Evolutionary conservation across 2,113 vertebrate genomes (phyloP).

Genomic region (Heterotilapia buettikoferi): DNA sequence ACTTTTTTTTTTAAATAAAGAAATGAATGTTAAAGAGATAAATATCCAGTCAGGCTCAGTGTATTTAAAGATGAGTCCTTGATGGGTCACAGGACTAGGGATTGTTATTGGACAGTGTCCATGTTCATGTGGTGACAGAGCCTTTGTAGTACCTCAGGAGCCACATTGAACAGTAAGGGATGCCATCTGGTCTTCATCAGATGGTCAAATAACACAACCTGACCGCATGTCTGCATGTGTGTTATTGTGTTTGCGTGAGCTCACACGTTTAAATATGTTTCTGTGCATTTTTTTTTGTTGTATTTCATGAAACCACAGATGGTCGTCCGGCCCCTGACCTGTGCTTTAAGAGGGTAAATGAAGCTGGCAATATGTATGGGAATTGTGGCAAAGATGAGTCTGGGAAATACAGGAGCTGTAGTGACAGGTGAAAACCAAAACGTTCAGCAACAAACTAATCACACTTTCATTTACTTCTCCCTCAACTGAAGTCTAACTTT

Average conservation of each 20-base stretch:
- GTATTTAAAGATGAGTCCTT: neutral
- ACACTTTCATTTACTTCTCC: neutral
- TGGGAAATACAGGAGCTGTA: slow-evolving; percentile 84
- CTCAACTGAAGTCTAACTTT: neutral
- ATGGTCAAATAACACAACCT: slow-evolving; percentile 1
- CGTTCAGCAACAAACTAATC: neutral
- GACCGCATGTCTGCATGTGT: neutral
- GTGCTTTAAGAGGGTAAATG: slow-evolving; percentile 89
- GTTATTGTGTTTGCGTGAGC: neutral
- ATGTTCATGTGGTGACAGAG: slow-evolving; percentile 9
- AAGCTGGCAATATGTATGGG: slow-evolving; percentile 87
- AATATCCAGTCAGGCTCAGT: neutral
- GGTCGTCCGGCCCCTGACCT: slow-evolving; percentile 80
- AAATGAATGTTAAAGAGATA: neutral
- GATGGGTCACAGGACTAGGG: neutral
- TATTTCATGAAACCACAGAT: slow-evolving; percentile 63
- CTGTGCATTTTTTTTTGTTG: neutral
- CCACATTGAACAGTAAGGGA: slow-evolving; percentile 22
- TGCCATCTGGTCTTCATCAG: slow-evolving; percentile 50
- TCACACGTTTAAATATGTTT: neutral
- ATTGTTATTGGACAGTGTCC: slow-evolving; percentile 27
- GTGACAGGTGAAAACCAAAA: slow-evolving; percentile 70
- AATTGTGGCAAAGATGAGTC: slow-evolving; percentile 91
- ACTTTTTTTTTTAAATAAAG: neutral
- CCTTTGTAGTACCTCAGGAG: slow-evolving; percentile 39